Evolutionary conservation across 2,888 invertebrate species (phyloP).

Genomic region (Ganaspis brasiliensis): DNA sequence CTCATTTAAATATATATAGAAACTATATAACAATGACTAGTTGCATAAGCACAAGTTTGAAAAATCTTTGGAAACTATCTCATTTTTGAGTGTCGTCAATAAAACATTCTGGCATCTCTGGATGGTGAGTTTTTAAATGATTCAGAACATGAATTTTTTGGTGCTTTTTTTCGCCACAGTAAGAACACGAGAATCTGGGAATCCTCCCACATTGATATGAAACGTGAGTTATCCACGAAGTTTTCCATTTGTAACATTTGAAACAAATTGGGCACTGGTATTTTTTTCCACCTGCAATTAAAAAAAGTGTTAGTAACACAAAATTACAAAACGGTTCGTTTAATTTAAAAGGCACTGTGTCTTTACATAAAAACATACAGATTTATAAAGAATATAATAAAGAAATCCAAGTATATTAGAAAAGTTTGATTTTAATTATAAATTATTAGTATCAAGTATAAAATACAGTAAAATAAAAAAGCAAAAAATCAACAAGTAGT

Average conservation of each 20-base stretch:
- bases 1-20: no score
- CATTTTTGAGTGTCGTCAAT: conserved; percentile 25
- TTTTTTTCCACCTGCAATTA: conserved; percentile 14
- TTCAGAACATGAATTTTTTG: conserved; percentile 29
- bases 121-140: conserved; percentile 11
- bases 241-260: conserved; percentile 69
- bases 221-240: conserved; percentile 24
- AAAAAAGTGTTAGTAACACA: not conserved
- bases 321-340: no score
- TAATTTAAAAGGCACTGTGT: no score
- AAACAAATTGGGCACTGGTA: conserved; percentile 71
- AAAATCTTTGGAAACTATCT: not conserved
- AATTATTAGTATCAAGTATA: no score
- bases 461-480: not conserved
- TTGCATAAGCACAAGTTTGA: no score
- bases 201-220: conserved; percentile 22
- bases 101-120: not conserved
- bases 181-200: not conserved
- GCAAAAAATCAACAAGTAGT: not conserved
- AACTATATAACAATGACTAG: no score
- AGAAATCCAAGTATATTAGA: no score
- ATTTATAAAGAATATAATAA: no score
- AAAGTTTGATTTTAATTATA: no score
- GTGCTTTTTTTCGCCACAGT: conserved; percentile 22
- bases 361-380: no score